Conservation (phyloP, 2,797 vertebrate species). For the Orientallactaga sibirica region DNA sequence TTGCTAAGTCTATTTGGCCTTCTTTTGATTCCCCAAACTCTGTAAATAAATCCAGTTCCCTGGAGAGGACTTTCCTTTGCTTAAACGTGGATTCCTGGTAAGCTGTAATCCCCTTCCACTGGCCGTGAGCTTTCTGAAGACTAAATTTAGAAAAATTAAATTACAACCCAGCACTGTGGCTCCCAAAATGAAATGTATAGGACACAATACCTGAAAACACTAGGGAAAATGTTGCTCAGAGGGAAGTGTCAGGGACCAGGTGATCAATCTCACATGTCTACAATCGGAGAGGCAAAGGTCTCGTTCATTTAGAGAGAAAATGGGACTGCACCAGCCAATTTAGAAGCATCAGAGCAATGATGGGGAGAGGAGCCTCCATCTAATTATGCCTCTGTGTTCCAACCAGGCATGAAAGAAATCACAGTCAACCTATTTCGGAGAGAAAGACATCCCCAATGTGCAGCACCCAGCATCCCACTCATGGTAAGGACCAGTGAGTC, state of each 20-base stretch:
- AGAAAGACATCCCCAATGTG: constrained; percentile 29
- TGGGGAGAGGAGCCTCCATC: constrained; percentile 45
- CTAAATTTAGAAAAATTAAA: constrained; percentile 83
- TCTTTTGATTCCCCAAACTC: constrained; percentile 73
- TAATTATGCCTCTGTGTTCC: constrained; percentile 77
- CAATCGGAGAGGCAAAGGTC: constrained; percentile 63
- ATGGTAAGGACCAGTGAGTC: constrained; percentile 34
- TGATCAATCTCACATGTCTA: constrained; percentile 52
- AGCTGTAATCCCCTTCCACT: constrained; percentile 63
- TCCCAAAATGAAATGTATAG: constrained; percentile 72
- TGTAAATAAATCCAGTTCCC: constrained; percentile 75
- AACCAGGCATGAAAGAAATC: constrained; percentile 69
- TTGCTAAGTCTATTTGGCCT: constrained; percentile 73
- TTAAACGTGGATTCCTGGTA: constrained; percentile 71
- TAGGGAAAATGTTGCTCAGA: constrained; percentile 27
- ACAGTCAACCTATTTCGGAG: constrained; percentile 54
- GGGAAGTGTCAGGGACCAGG: constrained; percentile 16
- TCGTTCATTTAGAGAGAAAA: constrained; percentile 74
- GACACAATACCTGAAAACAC: constrained; percentile 63
- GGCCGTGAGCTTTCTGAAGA: constrained; percentile 54
- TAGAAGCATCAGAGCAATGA: constrained; percentile 67
- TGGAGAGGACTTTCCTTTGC: constrained; percentile 63
- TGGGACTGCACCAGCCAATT: constrained; percentile 50
- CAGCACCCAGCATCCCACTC: neutral
- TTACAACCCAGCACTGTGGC: constrained; percentile 63